These are phyloP conservation scores for Peucedramus taeniatus DNA, from an alignment of 2,113 vertebrate species.

Conservation along the genomic window DNA sequence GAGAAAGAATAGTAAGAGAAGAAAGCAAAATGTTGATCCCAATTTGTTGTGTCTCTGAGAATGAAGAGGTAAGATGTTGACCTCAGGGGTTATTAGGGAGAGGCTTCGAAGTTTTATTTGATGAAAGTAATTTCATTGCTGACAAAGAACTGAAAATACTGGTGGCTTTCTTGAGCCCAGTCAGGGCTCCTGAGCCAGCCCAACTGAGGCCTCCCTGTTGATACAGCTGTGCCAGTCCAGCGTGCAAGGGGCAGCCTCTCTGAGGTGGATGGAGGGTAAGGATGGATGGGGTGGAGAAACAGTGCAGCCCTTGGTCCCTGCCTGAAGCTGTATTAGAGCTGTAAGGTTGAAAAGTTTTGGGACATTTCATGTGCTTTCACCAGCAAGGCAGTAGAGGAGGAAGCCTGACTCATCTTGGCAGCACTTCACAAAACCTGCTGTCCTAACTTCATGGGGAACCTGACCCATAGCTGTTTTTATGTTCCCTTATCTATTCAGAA, in stretches of 20 bases:
- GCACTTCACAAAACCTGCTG: neutral
- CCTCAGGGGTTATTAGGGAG: neutral
- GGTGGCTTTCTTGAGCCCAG: neutral
- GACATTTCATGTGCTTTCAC: neutral
- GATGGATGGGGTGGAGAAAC: neutral
- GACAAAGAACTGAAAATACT: neutral
- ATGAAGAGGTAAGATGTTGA: neutral
- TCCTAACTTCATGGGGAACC: neutral
- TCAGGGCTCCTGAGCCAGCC: neutral
- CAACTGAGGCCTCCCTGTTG: fast-evolving
- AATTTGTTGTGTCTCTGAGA: neutral
- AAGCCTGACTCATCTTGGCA: neutral
- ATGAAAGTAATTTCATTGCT: neutral
- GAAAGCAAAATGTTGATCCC: neutral
- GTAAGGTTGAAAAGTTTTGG: neutral
- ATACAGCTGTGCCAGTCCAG: neutral
- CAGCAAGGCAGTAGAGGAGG: neutral
- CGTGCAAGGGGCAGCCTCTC: neutral
- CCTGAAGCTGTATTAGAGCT: neutral
- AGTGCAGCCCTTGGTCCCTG: neutral
- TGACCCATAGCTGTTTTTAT: neutral
- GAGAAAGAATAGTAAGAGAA: neutral
- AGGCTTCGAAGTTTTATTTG: neutral
- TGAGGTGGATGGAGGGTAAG: neutral
- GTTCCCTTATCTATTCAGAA: neutral